Base-by-base conservation (phyloP, 1,140 invertebrate genomes). In the Drosophila persimilis region DNA sequence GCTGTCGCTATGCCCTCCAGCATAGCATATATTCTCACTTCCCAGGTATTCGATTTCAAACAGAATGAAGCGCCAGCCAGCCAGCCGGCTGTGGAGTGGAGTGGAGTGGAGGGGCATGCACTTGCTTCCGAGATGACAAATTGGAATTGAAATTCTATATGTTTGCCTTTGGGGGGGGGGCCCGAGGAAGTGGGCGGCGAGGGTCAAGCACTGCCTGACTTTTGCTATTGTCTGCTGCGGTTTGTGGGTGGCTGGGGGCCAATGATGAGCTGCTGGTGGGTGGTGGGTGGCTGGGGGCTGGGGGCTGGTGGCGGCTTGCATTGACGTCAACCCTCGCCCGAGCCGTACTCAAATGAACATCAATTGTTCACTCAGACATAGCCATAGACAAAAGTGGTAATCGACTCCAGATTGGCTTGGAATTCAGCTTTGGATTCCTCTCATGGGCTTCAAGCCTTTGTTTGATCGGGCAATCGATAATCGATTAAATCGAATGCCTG, bases 111-210 rank as follows among this genome's bases (percentile, higher is more conserved):
- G 50, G 50, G 52, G 52, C 56, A 60, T 84, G 72, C 62, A 79
- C 61, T 76, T 79, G 77, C 77, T 84, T 85, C 77, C 77, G 73
- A 81, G 77, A 81, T 39, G 35, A 64, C 77, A 60, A 88, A 86
- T 88, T 74, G 58, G 45, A 62, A 73, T 62, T 85, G 81, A 86
- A 85, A 85, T 86, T 86, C 83, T 67, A 85, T 61, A 67, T 86
- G 77, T 71, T 84, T 56, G 35, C 57, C 56, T 29, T 50, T 43
- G 47, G 24, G 7, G 7, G 29, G 26, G 15, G 15, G 15, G 15
- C 15, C 15, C 15, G 0, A 15, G 15, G 15, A 15, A 15, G 15
- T 15, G 15, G 15, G 6, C 31, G 15, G 17, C 61, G 72, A 74
- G 72, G 72, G 72, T 75, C 72, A 75, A 75, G 50, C 44, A 9